A percentile compares a stretch with the other conserved stretches of the same genome.
Conservation (phyloP, 2,797 vertebrate species). For the Sylvia borin region DNA sequence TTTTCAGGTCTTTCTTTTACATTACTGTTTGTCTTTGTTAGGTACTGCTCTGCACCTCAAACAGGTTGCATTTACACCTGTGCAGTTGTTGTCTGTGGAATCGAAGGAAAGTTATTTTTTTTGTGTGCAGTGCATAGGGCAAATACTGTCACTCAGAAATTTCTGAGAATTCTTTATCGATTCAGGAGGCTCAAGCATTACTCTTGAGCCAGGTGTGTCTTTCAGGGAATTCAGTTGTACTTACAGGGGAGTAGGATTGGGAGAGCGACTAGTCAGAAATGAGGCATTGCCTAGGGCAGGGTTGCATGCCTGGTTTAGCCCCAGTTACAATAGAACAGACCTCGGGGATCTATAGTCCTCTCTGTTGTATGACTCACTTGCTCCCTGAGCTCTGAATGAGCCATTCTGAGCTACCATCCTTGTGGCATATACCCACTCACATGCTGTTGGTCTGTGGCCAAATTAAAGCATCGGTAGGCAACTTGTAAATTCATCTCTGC, state of each 20-base stretch:
- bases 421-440: background rate
- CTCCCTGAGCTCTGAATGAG: background rate
- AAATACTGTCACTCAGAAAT: background rate
- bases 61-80: background rate
- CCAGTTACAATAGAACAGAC: background rate
- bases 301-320: background rate
- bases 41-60: background rate
- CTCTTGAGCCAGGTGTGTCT: background rate
- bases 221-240: background rate
- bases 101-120: background rate
- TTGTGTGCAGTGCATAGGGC: background rate
- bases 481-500: background rate
- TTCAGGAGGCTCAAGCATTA: background rate
- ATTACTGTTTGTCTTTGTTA: background rate
- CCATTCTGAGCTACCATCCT: background rate
- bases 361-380: background rate
- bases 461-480: background rate
- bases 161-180: background rate
- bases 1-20: background rate
- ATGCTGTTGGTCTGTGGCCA: background rate
- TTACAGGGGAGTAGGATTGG: background rate
- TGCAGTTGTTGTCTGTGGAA: background rate
- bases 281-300: background rate
- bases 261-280: background rate
- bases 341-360: background rate